These are phyloP conservation scores for Caretta caretta DNA, from an alignment of 2,113 vertebrate species.

Conservation along the genomic window DNA sequence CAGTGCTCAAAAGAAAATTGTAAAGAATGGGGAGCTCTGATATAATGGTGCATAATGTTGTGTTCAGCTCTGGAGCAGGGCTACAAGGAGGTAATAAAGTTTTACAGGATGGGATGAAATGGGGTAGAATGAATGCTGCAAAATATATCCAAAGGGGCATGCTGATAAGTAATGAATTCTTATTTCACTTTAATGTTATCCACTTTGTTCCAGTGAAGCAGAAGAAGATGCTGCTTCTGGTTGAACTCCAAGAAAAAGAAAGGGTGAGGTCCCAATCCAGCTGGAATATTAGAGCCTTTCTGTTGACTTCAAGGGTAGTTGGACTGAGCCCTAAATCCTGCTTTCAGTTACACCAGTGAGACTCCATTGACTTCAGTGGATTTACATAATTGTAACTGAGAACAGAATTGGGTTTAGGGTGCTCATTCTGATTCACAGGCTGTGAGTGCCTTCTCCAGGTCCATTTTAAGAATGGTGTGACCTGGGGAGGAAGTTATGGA, in stretches of 20 bases:
- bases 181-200: not conserved
- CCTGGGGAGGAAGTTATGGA: not conserved
- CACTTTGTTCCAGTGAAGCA: not conserved
- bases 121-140: not conserved
- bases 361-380: not conserved
- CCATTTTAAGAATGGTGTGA: not conserved
- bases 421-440: not conserved
- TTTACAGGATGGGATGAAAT: not conserved
- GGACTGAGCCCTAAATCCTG: not conserved
- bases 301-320: not conserved
- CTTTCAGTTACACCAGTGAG: not conserved
- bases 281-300: not conserved
- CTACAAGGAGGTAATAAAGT: not conserved
- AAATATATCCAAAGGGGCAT: not conserved
- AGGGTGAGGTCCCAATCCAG: not conserved
- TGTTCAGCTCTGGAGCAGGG: not conserved
- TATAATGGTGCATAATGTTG: not conserved
- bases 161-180: constrained; percentile 3
- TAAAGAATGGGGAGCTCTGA: not conserved
- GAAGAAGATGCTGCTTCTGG: not conserved
- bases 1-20: not conserved
- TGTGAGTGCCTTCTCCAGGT: not conserved
- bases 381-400: not conserved
- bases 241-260: not conserved
- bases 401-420: not conserved